A percentile compares a stretch with the other conserved stretches of the same genome.
These are phyloP conservation scores for Pyralis farinalis DNA, from an alignment of 2,888 invertebrate genomes.

Conservation along the genomic window DNA sequence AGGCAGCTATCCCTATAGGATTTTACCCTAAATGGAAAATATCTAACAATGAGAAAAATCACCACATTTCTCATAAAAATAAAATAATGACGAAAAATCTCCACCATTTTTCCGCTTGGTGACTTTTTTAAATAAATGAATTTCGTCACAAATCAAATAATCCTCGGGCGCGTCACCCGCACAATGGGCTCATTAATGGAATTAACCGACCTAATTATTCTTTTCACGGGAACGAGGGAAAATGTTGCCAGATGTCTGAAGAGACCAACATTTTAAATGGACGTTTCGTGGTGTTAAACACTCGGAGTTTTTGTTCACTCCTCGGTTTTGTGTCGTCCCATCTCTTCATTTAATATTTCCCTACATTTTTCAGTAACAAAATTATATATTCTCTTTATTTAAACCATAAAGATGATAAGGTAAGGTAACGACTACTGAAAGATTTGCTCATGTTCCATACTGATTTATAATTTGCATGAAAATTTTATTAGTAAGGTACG, in stretches of 20 bases:
- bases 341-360: background rate
- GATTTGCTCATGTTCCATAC: too few species aligned
- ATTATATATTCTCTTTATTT: too few species aligned
- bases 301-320: background rate
- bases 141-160: conserved; percentile 56
- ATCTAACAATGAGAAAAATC: background rate
- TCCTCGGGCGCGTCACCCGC: conserved; percentile 24
- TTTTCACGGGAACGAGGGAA: conserved; percentile 29
- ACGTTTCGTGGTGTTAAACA: conserved; percentile 8
- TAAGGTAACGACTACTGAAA: too few species aligned
- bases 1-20: too few species aligned
- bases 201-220: conserved; percentile 65
- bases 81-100: conserved; percentile 14
- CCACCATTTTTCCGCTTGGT: conserved; percentile 27
- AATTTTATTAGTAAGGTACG: too few species aligned
- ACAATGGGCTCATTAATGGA: conserved; percentile 58
- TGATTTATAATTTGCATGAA: too few species aligned
- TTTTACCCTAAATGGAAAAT: too few species aligned
- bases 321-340: background rate
- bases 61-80: background rate
- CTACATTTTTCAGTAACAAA: background rate
- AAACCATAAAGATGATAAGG: too few species aligned
- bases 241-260: conserved; percentile 16
- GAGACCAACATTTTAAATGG: conserved; percentile 18
- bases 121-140: conserved; percentile 38